These are phyloP conservation scores for Abscondita cerata DNA, from an alignment of 2,888 invertebrate species.

Conservation along the genomic window DNA sequence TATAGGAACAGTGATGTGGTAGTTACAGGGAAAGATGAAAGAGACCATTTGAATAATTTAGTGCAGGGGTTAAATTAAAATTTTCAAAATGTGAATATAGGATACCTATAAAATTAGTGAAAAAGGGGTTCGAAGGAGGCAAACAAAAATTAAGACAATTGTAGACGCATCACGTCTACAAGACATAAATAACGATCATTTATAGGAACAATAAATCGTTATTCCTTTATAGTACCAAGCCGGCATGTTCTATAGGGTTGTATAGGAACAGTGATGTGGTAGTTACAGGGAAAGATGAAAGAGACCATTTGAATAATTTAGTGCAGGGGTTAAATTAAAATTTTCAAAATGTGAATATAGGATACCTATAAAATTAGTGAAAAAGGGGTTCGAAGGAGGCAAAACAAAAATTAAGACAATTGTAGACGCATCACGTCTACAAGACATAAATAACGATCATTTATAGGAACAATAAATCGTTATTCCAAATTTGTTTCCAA, in stretches of 20 bases:
- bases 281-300: constrained; percentile 39
- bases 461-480: constrained; percentile 51
- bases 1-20: constrained; percentile 45
- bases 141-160: constrained; percentile 44
- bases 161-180: constrained; percentile 40
- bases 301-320: constrained; percentile 42
- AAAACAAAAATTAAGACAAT: constrained; percentile 44
- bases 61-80: constrained; percentile 44
- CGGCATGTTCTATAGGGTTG: constrained; percentile 49
- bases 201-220: constrained; percentile 52
- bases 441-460: constrained; percentile 42
- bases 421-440: constrained; percentile 40
- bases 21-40: constrained; percentile 39
- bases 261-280: constrained; percentile 45
- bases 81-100: constrained; percentile 48
- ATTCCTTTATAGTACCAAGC: constrained; percentile 51
- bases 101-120: constrained; percentile 46
- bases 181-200: constrained; percentile 44
- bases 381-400: constrained; percentile 43
- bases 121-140: constrained; percentile 43
- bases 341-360: constrained; percentile 46
- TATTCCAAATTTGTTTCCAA: constrained; percentile 50
- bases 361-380: constrained; percentile 46
- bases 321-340: constrained; percentile 41
- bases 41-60: constrained; percentile 42